Base-by-base conservation (phyloP, 2,888 invertebrate genomes). In the Neoaliturus tenellus region DNA sequence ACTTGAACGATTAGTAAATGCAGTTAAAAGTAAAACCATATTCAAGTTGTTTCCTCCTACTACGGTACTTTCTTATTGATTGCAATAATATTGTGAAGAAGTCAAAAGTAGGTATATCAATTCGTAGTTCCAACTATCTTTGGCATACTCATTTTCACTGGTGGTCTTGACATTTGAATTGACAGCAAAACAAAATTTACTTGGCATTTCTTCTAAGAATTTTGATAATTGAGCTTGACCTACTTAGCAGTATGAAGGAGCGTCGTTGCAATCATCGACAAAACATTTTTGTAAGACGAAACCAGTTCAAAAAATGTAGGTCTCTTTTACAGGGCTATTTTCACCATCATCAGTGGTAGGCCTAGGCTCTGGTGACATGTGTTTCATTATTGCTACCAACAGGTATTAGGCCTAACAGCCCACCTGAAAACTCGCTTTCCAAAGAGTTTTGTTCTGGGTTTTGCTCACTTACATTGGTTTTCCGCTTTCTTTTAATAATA, bases 161-260 rank as follows among this genome's bases (percentile, higher is more conserved):
- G 23, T 25, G 23, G 39, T 39, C 25, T 35, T 17, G 75, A 75
- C 75, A 17, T 75, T 39, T n/a, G 41, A 20, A 75, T 75, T 35
- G 17, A 75, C 41, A n/a, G 39, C 75, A n/a, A 75, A 39, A 44
- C 75, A 75, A 75, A 75, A 75, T 41, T 75, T 75, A 39, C 39
- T 41, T 25, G 75, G 75, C 39, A 75, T 25, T 75, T 23, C 75
- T 75, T 23, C 41, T 20, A 75, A 25, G 44, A 75, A 75, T n/a
- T 35, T 75, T 20, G 75, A n/a, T 41, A 75, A 39, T 23, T 3
- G 25, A 75, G 41, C n/a, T n/a, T 41, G 44, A 75, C 41, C 75
- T 35, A 75, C 41, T 75, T 41, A 75, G 39, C 75, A 75, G 39
- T 75, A 75, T n/a, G 39, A 20, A 75, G 75, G 75, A 35, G 75